Evolutionary conservation across 1,140 invertebrate species (phyloP).

Genomic region (Trichogramma pretiosum): DNA sequence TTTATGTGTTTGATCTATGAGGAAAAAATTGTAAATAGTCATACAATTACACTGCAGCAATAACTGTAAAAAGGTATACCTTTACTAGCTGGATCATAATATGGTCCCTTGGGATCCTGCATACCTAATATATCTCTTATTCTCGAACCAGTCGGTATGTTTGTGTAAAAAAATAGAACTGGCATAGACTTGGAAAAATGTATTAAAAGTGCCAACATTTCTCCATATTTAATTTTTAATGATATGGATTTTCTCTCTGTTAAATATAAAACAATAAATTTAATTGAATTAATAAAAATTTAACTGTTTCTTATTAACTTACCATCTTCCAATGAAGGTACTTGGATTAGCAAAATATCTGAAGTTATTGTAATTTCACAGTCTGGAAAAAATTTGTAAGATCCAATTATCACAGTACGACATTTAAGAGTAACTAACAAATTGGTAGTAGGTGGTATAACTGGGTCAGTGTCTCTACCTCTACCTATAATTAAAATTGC

Average conservation of each 20-base stretch:
- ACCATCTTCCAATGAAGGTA: slow-evolving; percentile 55
- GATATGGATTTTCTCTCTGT: slow-evolving; percentile 43
- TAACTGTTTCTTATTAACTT: too few relatives aligned
- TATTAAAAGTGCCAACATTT: slow-evolving; percentile 63
- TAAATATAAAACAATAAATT: slow-evolving; percentile 24
- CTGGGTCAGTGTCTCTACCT: too few relatives aligned
- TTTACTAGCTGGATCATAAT: slow-evolving; percentile 54
- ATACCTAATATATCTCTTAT: slow-evolving; percentile 60
- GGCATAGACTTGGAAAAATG: slow-evolving; percentile 65
- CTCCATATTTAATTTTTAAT: slow-evolving; percentile 53
- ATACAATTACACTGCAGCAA: too few relatives aligned
- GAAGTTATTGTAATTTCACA: slow-evolving; percentile 59
- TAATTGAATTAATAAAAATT: too few relatives aligned
- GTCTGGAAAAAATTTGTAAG: slow-evolving; percentile 62
- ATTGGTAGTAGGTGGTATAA: too few relatives aligned
- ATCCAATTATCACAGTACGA: slow-evolving; percentile 69
- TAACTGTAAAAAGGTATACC: too few relatives aligned
- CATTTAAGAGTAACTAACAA: slow-evolving; percentile 57
- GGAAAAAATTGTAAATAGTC: too few relatives aligned
- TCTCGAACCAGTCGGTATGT: slow-evolving; percentile 52
- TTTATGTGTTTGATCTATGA: slow-evolving; percentile 56
- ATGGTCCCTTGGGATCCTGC: slow-evolving; percentile 42
- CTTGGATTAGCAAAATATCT: slow-evolving; percentile 57
- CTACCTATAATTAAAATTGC: too few relatives aligned
- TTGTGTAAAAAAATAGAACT: slow-evolving; percentile 70